Conservation (phyloP, 92 coral and sea anemone species). For the Galaxea fascicularis region DNA sequence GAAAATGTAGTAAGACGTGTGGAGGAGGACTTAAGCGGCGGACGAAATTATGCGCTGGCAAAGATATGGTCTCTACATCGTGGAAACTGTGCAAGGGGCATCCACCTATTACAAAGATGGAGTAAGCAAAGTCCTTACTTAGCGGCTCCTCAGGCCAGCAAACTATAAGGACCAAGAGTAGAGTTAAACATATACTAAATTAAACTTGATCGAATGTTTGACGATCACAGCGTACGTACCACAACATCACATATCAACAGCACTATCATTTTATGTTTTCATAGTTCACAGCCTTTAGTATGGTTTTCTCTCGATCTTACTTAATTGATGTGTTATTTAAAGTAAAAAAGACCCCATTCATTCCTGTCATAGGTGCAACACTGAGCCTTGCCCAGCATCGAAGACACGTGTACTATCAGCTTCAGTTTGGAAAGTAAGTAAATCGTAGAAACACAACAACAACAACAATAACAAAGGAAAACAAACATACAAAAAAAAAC, state of each 20-base stretch:
- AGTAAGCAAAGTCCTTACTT: constrained; percentile 26
- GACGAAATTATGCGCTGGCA: constrained; percentile 70
- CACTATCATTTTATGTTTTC: not conserved
- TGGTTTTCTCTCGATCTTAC: too few species aligned
- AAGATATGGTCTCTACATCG: constrained; percentile 78
- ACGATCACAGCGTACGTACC: too few species aligned
- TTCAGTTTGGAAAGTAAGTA: constrained; percentile 28
- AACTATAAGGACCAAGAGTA: not conserved
- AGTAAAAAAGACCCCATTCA: too few species aligned
- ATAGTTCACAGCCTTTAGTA: not conserved
- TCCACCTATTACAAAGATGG: constrained; percentile 57
- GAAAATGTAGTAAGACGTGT: constrained; percentile 72
- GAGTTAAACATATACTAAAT: too few species aligned
- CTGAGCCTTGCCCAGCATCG: constrained; percentile 71
- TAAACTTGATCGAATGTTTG: too few species aligned
- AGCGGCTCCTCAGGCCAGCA: too few species aligned
- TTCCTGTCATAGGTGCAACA: constrained; percentile 60
- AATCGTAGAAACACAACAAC: not conserved
- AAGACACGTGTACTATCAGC: not conserved
- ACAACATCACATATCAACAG: too few species aligned
- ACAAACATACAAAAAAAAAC: too few species aligned
- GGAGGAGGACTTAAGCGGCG: constrained; percentile 82
- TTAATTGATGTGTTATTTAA: not conserved
- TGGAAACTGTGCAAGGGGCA: constrained; percentile 76
- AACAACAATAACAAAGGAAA: not conserved